Evolutionary conservation across 35 echinoderm and acorn worm species (phyloP).

Genomic region (Amphiura filiformis): DNA sequence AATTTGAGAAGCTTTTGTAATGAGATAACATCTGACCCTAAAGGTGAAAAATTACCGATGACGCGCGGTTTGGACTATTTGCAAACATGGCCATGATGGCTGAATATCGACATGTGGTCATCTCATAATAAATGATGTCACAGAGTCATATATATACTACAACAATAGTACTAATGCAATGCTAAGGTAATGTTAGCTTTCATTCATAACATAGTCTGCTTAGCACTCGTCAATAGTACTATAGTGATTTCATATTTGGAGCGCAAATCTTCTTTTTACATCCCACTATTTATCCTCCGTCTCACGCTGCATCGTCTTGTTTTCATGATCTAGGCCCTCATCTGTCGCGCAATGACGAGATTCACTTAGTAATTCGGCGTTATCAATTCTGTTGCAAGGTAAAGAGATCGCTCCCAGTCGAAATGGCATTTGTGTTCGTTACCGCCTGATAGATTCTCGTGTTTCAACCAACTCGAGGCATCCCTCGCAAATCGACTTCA

Average conservation of each 20-base stretch:
- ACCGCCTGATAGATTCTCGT: conserved; percentile 13
- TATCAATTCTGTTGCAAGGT: neutral
- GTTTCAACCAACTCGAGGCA: neutral
- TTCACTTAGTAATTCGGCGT: neutral
- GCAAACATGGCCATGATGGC: neutral
- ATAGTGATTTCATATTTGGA: conserved; percentile 11
- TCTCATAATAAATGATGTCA: conserved; percentile 1
- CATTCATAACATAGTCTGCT: neutral
- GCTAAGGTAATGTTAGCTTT: neutral
- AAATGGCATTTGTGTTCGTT: conserved; percentile 1
- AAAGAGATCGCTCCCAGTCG: neutral
- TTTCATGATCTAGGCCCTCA: neutral
- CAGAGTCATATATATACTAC: too few species aligned
- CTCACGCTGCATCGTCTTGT: neutral
- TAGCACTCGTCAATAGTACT: too few species aligned
- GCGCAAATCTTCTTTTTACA: neutral
- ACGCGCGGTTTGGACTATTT: neutral
- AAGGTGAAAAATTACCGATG: neutral
- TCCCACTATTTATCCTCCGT: neutral
- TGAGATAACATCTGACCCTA: neutral
- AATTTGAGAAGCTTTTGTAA: neutral
- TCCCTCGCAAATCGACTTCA: neutral
- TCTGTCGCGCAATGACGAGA: neutral
- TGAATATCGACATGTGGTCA: neutral
- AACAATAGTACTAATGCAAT: too few species aligned